Conservation (phyloP, 64 coral and sea anemone genomes). For the Catalaphyllia jardinei region DNA sequence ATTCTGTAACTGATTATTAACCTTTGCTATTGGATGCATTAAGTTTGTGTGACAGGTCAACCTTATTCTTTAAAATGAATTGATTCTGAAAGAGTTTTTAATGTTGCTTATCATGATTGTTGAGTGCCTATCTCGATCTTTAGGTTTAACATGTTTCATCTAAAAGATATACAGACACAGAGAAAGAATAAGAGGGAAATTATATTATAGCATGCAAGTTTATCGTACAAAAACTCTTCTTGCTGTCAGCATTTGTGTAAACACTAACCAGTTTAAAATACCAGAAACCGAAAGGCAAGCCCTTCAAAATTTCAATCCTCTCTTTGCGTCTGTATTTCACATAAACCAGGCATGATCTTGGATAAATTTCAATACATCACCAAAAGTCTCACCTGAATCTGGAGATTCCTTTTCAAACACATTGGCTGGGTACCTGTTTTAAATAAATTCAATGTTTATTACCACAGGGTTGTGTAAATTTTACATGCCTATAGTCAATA, state of each 20-base stretch:
- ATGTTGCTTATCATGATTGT: neutral
- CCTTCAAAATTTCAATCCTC: neutral
- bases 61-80: conserved; percentile 20
- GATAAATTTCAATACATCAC: neutral
- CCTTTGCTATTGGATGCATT: neutral
- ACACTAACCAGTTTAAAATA: neutral
- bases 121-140: neutral
- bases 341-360: conserved; percentile 37
- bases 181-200: neutral
- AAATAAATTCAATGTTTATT: conserved; percentile 17
- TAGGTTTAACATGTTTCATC: neutral
- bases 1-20: neutral
- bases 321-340: conserved; percentile 27
- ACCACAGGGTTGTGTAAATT: neutral
- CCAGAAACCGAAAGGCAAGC: neutral
- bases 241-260: neutral
- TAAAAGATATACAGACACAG: conserved; percentile 2
- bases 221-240: neutral
- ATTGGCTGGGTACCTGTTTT: conserved; percentile 80
- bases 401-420: conserved; percentile 88
- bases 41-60: conserved; percentile 47
- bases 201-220: no score
- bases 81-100: neutral
- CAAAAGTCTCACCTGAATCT: conserved; percentile 78
- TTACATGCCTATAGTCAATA: neutral